Conservation (phyloP, 2,113 vertebrate species). For the Otus sunia region DNA sequence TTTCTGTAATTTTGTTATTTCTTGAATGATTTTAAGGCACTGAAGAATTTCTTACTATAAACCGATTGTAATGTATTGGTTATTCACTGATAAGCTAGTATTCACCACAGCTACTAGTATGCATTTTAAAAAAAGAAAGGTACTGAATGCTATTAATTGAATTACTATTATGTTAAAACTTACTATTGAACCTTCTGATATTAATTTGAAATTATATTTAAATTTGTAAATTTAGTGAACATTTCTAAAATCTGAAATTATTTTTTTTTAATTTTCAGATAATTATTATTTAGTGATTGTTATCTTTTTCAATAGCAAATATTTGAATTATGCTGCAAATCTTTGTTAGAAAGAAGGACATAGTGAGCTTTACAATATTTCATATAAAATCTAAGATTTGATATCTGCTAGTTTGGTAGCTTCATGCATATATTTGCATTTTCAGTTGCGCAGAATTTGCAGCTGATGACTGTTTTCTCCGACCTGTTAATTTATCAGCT, state of each 20-base stretch:
- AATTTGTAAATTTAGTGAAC: neutral
- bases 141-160: neutral
- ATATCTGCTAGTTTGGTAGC: neutral
- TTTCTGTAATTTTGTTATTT: neutral
- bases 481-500: constrained; percentile 25
- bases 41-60: neutral
- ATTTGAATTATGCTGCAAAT: neutral
- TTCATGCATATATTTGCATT: neutral
- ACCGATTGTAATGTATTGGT: neutral
- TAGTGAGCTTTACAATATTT: neutral
- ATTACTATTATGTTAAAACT: neutral
- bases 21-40: neutral
- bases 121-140: neutral
- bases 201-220: neutral
- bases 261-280: neutral
- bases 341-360: neutral
- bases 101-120: neutral
- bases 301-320: neutral
- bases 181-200: neutral
- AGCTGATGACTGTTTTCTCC: neutral
- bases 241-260: neutral
- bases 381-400: neutral
- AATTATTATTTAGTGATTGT: neutral
- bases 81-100: neutral
- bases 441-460: neutral